Evolutionary conservation across 2,797 vertebrate species (phyloP), one percentile per base, ranked within the genome.

Genomic region (Nyctibius grandis): DNA sequence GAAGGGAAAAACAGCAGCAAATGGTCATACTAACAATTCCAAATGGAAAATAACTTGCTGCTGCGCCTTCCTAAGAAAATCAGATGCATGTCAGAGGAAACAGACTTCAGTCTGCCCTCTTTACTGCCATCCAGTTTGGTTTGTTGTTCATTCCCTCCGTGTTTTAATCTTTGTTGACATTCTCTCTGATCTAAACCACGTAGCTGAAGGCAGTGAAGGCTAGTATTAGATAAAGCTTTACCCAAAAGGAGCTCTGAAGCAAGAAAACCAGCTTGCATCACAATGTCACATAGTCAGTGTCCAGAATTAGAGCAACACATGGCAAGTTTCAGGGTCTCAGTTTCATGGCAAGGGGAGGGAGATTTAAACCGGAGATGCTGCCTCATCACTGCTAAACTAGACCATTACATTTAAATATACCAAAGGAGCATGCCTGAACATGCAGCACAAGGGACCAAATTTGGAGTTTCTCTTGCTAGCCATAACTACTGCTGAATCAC

Each of bases 121-220:
- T 91, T 48, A 29, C 36, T 94, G 88, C 89, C 91, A 74, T 84
- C 77, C 59, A 63, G 87, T 94, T 92, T 82, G 74, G 77, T 83
- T 93, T 92, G 82, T 88, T 94, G 69, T 57, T 83, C 56, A 57
- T 57, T 69, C 40, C 85, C 75, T 89, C 80, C 81, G 40, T 86
- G 85, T 85, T 95, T 95, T 96, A 95, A 97, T 95, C 85, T 95
- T 93, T 95, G 91, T 95, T 95, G 96, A 92, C 80, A 75, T 94
- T 85, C 73, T 85, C 57, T 93, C 77, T 92, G 77, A 92, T 94
- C 95, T 88, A 90, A 92, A 92, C 86, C 80, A 61, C 81, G 82
- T 94, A 91, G 93, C 95, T 95, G 61, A 92, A 94, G 92, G 93
- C 92, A 86, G 50, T 91, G 83, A 68, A 82, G 92, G 80, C 79